Evolutionary conservation across 2,113 vertebrate species (phyloP), one percentile per base, ranked within the genome.

Genomic region (Verasper variegatus): DNA sequence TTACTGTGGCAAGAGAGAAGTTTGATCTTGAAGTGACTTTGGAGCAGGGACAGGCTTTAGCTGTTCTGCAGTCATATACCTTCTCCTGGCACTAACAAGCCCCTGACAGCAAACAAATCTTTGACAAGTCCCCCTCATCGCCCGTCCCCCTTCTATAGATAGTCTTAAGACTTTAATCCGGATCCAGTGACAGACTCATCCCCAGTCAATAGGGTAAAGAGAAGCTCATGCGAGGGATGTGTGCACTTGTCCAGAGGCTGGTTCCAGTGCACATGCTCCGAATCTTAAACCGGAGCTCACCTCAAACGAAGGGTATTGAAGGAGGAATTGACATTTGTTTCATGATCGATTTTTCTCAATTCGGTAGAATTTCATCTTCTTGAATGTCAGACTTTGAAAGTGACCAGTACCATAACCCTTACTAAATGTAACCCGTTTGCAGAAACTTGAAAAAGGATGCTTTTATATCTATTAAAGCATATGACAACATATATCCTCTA

Each of bases 91-190:
- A 78, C 85, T 84, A 89, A 91, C 89, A 86, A 91, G 85, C 47
- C 24, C 74, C 81, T 86, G 86, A 89, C 90, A 89, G 91, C 91
- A 90, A 93, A 93, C 89, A 92, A 83, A 92, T 91, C 86, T 88
- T 84, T 92, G 91, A 92, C 91, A 93, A 89, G 82, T 81, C 75
- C 75, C 86, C 82, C 85, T 80, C 74, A 80, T 74, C 66, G 68
- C 77, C 79, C 74, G 2, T n/a, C 82, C 83, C 86, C 83, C 77
- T 89, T 93, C 92, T 88, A 93, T 92, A 91, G 93, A 95, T 94
- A 93, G 90, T 92, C 91, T 88, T 95, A 94, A 95, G 91, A 94
- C 93, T 94, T 94, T 95, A 94, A 94, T 94, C 94, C 83, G 85
- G 81, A 91, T 91, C 87, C 83, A 74, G 89, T 94, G 93, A 93